These are phyloP conservation scores for Scophthalmus maximus DNA, from an alignment of 2,113 vertebrate genomes.

Conservation along the genomic window DNA sequence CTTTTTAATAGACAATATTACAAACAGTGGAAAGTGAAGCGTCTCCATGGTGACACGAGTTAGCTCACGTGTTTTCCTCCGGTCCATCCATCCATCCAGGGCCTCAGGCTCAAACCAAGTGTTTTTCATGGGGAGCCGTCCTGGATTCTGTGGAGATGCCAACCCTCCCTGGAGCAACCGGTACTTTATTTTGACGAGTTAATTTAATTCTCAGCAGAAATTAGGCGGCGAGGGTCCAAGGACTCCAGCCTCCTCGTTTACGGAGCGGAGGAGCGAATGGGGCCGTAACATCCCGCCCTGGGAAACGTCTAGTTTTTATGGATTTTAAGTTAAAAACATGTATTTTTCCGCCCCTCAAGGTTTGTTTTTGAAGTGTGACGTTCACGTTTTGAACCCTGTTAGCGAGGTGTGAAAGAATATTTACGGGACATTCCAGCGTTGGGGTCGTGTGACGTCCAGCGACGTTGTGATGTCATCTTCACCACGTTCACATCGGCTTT, in stretches of 20 bases:
- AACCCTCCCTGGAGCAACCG: conserved; percentile 39
- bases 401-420: too few relatives aligned
- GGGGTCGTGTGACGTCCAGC: neutral
- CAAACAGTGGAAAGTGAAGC: neutral
- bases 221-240: conserved; percentile 39
- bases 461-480: conserved; percentile 24
- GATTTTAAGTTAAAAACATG: neutral
- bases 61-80: neutral
- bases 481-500: conserved; percentile 47
- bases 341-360: too few relatives aligned
- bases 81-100: neutral
- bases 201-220: conserved; percentile 60
- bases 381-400: too few relatives aligned
- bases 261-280: neutral
- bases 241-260: conserved; percentile 29
- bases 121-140: conserved; percentile 1
- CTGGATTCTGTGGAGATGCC: conserved; percentile 17
- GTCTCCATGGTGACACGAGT: neutral
- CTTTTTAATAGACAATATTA: neutral
- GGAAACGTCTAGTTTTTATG: neutral
- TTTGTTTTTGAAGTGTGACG: conserved; percentile 1
- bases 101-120: neutral
- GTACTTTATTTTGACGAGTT: conserved; percentile 60
- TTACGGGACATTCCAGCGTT: too few relatives aligned
- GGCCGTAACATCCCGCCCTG: neutral